A percentile compares a stretch with the other conserved stretches of the same genome.
Conservation (phyloP, 1,140 invertebrate species). For the Drosophila funebris region DNA sequence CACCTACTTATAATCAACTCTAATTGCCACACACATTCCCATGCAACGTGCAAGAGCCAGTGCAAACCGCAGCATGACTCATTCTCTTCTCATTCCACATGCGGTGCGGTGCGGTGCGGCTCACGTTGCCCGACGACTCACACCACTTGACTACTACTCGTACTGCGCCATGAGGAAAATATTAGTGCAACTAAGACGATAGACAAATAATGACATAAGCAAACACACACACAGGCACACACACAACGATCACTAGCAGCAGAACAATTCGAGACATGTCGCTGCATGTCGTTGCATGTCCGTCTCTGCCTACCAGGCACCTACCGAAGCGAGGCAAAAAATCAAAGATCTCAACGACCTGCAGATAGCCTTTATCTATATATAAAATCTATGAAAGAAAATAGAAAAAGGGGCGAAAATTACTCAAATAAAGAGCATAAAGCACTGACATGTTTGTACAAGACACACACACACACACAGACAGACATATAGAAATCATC, state of each 20-base stretch:
- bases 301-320: slow-evolving; percentile 2
- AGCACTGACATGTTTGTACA: slow-evolving; percentile 72
- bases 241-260: slow-evolving; percentile 2
- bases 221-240: slow-evolving; percentile 56
- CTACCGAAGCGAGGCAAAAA: slow-evolving; percentile 13
- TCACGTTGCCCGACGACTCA: slow-evolving; percentile 4
- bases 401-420: slow-evolving; percentile 73
- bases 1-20: slow-evolving; percentile 40
- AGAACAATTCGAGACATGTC: slow-evolving; percentile 32
- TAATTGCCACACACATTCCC: slow-evolving; percentile 64
- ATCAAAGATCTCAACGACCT: slow-evolving; percentile 34
- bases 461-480: slow-evolving; percentile 28
- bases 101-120: background rate
- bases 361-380: slow-evolving; percentile 56
- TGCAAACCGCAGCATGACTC: slow-evolving; percentile 62
- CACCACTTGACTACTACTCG: slow-evolving; percentile 64
- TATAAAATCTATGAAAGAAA: slow-evolving; percentile 57
- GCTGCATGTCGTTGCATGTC: slow-evolving; percentile 32
- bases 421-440: slow-evolving; percentile 62
- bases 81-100: slow-evolving; percentile 30
- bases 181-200: slow-evolving; percentile 76
- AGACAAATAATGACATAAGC: slow-evolving; percentile 76
- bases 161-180: slow-evolving; percentile 67
- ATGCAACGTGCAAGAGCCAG: background rate
- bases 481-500: slow-evolving; percentile 39